Evolutionary conservation across 1,140 invertebrate genomes (phyloP), one percentile per base, ranked within the genome.

Genomic region (Physella acuta): DNA sequence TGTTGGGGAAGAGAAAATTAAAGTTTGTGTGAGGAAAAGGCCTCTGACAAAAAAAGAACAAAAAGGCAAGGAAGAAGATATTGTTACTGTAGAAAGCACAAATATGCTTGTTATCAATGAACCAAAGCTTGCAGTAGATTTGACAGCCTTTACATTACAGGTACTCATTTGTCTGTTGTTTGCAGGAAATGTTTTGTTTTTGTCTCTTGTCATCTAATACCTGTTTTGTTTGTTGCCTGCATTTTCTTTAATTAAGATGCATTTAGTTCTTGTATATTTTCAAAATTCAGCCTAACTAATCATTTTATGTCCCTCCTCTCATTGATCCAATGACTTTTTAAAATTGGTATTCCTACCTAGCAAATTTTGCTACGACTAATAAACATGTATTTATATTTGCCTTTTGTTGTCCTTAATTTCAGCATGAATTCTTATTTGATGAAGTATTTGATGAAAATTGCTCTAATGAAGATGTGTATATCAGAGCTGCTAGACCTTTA

Each of bases 71-170:
- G 95, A 98, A 86, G 91, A 97, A 53, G 95, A 99, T 82, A 95
- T 99, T 34, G 92, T 99, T 64, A 94, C 92, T 69, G 92, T 98
- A 70, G 93, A 94, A 8, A 93, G 91, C 74, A 95, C 93, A 82
- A 94, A 97, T 84, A 91, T 93, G 77, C 90, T 98, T 78, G 90
- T 96, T 71, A 94, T 99, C 0, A 95, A 99, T 87, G 96, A 99
- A 87, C 95, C 94, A 3, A 97, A 95, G 85, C 90, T 91, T 71
- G 98, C 99, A 85, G 95, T 99, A 49, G 97, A 99, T 87, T 88
- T 99, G 51, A 99, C 95, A 20, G 97, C 98, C 84, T 99, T 94
- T 86, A 80, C 78, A 26, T 60, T 83, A 52, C 74, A 85, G 80
- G 83, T 84, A 73, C 66, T 61, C n/a, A n/a, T 53, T 16, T 31